Base-by-base conservation (phyloP, 2,888 invertebrate genomes). In the Euproctis similis region DNA sequence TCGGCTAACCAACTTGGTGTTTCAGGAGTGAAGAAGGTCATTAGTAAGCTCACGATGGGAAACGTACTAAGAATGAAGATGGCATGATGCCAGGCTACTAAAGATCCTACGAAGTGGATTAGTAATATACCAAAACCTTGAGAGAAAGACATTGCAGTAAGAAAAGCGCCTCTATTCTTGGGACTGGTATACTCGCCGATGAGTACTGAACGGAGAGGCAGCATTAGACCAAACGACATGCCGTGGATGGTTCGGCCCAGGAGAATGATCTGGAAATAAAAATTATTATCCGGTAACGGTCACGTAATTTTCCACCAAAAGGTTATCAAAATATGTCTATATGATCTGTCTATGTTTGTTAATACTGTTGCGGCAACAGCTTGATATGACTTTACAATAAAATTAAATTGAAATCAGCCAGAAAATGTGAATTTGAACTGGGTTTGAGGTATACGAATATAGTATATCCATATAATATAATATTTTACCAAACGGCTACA, bases 1-100 rank as follows among this genome's bases (percentile, higher is more conserved):
- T 85, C 73, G 0, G 88, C 77, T 7, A 91, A 53, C 89, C 89
- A 91, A 30, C 84, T 82, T 0, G 90, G 90, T 4, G 90, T 87
- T 65, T 92, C 91, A 0, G 88, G 89, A 0, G 59, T 56, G 20
- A 58, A 67, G 8, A 67, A 51, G 0, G 59, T 68, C 61, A 78
- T 67, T 3, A 68, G 11, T 3, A 88, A 57, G 14, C 87, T 80
- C 4, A 75, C 46, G 4, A 85, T 46, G 1, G 86, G 77, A 10
- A 87, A 65, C 10, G 63, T 42, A 0, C 74, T 56, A 31, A 82
- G 77, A 4, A 88, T 57, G 2, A 86, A 53, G 1, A 88, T 86
- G 2, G 87, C 84, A 3, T 59, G 61, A 45, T 85, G 74, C 89
- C 89, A 90, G 16, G 72, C 55, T 1, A 87, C 49, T 37, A 86